Evolutionary conservation across 2,113 vertebrate genomes (phyloP), one percentile per base, ranked within the genome.

Genomic region (Gnathonemus echidnorhynchus): DNA sequence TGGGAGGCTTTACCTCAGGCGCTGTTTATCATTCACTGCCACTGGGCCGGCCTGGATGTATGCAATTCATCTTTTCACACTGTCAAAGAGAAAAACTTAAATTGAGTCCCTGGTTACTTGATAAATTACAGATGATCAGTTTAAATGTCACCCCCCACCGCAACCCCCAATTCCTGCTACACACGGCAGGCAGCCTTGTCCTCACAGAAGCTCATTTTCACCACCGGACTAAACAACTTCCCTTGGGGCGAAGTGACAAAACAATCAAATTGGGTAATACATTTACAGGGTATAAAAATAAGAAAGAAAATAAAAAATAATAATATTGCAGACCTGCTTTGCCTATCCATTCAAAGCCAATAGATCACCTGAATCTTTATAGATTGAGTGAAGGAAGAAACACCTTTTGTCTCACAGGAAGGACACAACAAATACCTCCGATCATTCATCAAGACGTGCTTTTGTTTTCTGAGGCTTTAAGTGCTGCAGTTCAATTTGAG

Each of bases 111-210:
- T 88, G 90, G 91, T 93, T 91, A 90, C 86, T 92, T 91, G 92
- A 94, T 92, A 92, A 94, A 94, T 94, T 91, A 89, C 91, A 93
- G 90, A 92, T 92, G 91, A 94, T 95, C 91, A 90, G 90, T 92
- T 93, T 93, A 92, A 92, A 91, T 93, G 92, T 87, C 91, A 93
- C n/a, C 66, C 66, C 70, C 86, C 24, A 31, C 8, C 58, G n/a
- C 52, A 45, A 45, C 45, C 91, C 52, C 80, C 62, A 74, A 87
- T 91, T 90, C 90, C 87, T 52, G 56, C 56, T 50, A 89, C 87
- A 87, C 80, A 90, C 90, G 53, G 88, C 88, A 85, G 87, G 90
- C 88, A 92, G 87, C 87, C 90, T 87, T 17, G 88, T 1, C 85
- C 52, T 89, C 49, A 48, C 89, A 90, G 89, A 88, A 92, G 91